These are phyloP conservation scores for Drosophila nigrodunni DNA, from an alignment of 1,140 invertebrate species.

Conservation along the genomic window DNA sequence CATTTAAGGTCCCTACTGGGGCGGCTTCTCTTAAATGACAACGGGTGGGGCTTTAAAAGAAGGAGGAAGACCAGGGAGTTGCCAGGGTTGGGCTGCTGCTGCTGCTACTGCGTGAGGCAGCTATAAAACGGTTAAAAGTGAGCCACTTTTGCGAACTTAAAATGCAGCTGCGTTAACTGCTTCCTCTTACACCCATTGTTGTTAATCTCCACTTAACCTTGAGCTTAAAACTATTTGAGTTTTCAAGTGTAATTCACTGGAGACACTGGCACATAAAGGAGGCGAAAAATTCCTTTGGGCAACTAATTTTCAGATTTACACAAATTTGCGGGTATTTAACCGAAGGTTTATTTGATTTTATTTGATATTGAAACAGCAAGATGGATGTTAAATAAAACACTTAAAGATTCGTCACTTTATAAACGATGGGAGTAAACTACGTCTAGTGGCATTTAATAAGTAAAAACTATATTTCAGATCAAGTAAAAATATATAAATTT, in stretches of 20 bases:
- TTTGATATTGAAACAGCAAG: not conserved
- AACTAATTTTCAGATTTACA: slow-evolving; percentile 1
- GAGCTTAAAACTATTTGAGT: slow-evolving; percentile 87
- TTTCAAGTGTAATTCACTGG: slow-evolving; percentile 9
- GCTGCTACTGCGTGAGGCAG: slow-evolving; percentile 46
- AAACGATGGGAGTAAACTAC: too few species aligned
- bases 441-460: too few species aligned
- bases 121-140: slow-evolving; percentile 57
- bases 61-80: slow-evolving; percentile 30
- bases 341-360: not conserved
- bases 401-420: too few species aligned
- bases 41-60: slow-evolving; percentile 16
- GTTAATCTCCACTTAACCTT: slow-evolving; percentile 53
- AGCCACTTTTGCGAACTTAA: slow-evolving; percentile 45
- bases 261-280: not conserved
- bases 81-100: not conserved
- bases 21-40: slow-evolving; percentile 51
- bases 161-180: slow-evolving; percentile 41
- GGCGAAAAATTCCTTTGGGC: not conserved
- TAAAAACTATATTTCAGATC: too few species aligned
- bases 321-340: not conserved
- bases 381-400: not conserved
- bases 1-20: slow-evolving; percentile 49
- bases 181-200: slow-evolving; percentile 10
- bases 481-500: not conserved